Evolutionary conservation across 2,113 vertebrate species (phyloP), one percentile per base, ranked within the genome.

Genomic region (Melanotaenia duboulayi): DNA sequence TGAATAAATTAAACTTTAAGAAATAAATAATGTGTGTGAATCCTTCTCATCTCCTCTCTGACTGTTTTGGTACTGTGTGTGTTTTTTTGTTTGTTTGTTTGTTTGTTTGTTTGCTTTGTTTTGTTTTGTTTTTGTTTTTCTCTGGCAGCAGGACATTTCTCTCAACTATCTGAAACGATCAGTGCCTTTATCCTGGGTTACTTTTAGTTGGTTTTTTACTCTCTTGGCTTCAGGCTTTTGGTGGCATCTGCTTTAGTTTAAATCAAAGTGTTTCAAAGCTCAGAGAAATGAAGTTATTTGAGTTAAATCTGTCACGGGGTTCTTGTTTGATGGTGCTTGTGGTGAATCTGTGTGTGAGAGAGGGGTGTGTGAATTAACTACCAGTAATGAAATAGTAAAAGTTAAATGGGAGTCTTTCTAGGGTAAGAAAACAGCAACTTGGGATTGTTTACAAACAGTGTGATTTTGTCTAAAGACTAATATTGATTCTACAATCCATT

Each of bases 391-490:
- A 79, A 77, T 58, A 71, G 57, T 50, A 79, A 37, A 56, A 61
- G 63, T 85, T 86, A 84, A 84, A 71, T 81, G 81, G 78, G 39
- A 65, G 71, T 37, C 40, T 74, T 77, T 75, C 51, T 54, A 37
- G 49, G 19, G 32, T 70, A 37, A 79, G 11, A 64, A 50, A 74
- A 82, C 55, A 48, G 46, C 65, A 65, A 77, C 50, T 76, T 68
- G 50, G n/a, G 10, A 65, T 84, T 91, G 85, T 89, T 86, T 86
- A 76, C 74, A 65, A 83, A 85, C 69, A 39, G 42, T 70, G 37
- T 54, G 48, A 80, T 81, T 84, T 82, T 62, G 39, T 77, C 67
- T 37, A 25, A 32, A 50, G 69, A 78, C 69, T 17, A 54, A 72
- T 83, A 88, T 80, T 82, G 67, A 89, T 87, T 73, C 39, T 2